These are phyloP conservation scores for Pithys albifrons DNA, from an alignment of 2,113 vertebrate genomes.

Conservation along the genomic window DNA sequence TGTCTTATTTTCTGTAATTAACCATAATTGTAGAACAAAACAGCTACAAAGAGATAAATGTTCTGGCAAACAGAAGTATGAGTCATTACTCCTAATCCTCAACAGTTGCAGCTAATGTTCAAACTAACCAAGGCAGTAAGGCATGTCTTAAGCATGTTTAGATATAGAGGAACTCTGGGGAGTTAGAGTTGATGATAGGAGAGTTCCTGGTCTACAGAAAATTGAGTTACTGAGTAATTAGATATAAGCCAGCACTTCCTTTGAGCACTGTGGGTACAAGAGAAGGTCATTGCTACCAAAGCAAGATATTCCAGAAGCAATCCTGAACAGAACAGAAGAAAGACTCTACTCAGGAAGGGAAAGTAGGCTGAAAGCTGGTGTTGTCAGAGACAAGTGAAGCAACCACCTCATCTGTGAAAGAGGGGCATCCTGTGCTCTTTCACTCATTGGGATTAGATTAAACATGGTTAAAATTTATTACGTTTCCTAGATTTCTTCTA, in stretches of 20 bases:
- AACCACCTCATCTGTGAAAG: not conserved
- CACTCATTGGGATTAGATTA: not conserved
- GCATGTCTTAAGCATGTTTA: not conserved
- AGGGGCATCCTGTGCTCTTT: not conserved
- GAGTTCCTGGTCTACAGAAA: not conserved
- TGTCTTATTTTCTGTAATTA: not conserved
- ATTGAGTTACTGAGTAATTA: not conserved
- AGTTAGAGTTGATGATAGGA: not conserved
- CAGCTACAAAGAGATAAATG: not conserved
- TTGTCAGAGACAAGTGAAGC: not conserved
- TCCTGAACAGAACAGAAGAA: not conserved
- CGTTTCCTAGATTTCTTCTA: not conserved
- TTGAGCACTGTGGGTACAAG: not conserved
- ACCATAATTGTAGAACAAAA: not conserved
- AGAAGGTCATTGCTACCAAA: not conserved
- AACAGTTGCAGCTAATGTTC: not conserved
- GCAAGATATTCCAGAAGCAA: not conserved
- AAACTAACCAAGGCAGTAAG: not conserved
- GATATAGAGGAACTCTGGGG: not conserved
- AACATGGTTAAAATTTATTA: not conserved
- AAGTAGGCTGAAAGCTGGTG: not conserved
- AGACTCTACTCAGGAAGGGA: not conserved
- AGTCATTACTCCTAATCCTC: not conserved
- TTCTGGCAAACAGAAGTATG: not conserved
- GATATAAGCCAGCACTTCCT: not conserved